Base-by-base conservation (phyloP, 2,797 vertebrate species). In the Moxostoma hubbsi region DNA sequence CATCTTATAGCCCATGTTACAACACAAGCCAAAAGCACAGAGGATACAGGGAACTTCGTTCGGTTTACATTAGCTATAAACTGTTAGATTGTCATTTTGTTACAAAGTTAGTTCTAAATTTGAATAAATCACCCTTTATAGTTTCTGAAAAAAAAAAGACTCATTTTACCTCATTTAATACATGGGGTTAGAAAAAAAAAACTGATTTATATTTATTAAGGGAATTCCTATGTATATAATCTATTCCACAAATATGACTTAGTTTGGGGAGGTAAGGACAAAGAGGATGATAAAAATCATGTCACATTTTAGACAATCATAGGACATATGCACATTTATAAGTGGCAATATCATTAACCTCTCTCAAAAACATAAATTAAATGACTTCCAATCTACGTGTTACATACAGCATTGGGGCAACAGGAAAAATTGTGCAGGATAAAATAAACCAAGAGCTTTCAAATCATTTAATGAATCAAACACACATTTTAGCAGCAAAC, bases 31-130 rank as follows among this genome's bases (percentile, higher is more conserved):
- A 5, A 61, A 73, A 66, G 58, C 61, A 58, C 16, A 66, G 61
- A 54, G 61, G 36, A 72, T 4, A 75, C 51, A 51, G 61, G 58
- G 46, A 68, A 54, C 69, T 57, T 79, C 58, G 13, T 58, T 73
- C n/a, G 1, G 59, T 55, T 75, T 45, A 81, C 73, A 50, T 75
- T 75, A 80, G 1, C 7, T 75, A 83, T 68, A 88, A 75, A 87
- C 73, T 67, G 81, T 90, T 89, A 92, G 92, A 94, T 93, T 93
- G 93, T 94, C 92, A 91, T 90, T 66, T 51, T 74, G 57, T 87
- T 85, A 74, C 85, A 79, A 83, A n/a, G 83, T 83, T 7, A 77
- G 72, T 64, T 63, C 75, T 8, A 66, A 81, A 65, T 81, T 88
- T 83, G 83, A 82, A 79, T 75, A 85, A 78, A 84, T 77, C 79